These are phyloP conservation scores for Anas platyrhynchos DNA, from an alignment of 2,113 vertebrate species.

Conservation along the genomic window DNA sequence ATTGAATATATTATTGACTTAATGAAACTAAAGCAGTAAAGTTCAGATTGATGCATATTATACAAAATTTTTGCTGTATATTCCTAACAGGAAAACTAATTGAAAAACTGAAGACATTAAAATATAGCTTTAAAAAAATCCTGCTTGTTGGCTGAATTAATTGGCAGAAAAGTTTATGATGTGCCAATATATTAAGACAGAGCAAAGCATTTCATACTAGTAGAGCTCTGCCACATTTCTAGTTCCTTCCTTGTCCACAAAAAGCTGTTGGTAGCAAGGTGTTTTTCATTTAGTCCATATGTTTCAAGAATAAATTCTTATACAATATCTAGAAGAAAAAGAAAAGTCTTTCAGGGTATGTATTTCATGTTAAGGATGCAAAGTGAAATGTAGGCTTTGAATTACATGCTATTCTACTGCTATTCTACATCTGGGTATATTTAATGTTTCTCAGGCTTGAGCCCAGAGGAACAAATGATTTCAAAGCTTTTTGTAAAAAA, in stretches of 20 bases:
- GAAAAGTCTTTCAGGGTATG: not conserved
- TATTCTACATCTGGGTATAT: not conserved
- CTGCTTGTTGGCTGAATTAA: not conserved
- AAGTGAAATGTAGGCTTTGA: not conserved
- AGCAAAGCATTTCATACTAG: not conserved
- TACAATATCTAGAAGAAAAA: not conserved
- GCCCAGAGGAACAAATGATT: not conserved
- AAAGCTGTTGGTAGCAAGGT: not conserved
- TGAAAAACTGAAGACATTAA: not conserved
- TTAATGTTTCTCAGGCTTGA: not conserved
- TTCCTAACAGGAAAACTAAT: not conserved
- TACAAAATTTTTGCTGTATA: not conserved
- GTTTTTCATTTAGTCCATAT: not conserved
- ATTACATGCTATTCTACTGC: not conserved
- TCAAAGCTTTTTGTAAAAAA: not conserved
- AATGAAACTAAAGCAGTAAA: not conserved
- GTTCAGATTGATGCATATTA: not conserved
- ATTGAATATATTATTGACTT: not conserved
- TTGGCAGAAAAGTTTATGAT: not conserved
- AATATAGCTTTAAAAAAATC: not conserved
- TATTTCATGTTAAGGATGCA: not conserved
- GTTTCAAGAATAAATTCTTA: not conserved
- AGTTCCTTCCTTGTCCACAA: not conserved
- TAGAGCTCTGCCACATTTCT: not conserved
- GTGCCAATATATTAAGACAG: not conserved